Evolutionary conservation across 2,888 invertebrate species (phyloP).

Genomic region (Andricus curvator): DNA sequence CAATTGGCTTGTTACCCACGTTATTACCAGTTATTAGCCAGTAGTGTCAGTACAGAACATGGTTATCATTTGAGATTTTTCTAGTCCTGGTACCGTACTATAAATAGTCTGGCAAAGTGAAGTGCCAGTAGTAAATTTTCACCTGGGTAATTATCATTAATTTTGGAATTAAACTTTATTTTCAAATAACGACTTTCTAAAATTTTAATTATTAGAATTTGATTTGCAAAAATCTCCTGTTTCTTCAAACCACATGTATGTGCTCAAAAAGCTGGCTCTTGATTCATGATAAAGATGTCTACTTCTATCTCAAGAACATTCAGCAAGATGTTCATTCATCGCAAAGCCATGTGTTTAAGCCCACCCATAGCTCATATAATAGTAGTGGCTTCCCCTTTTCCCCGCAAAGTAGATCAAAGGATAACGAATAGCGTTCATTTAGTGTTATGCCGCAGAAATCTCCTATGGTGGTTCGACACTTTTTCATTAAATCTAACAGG

Average conservation of each 20-base stretch:
- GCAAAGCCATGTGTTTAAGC: slow-evolving; percentile 1
- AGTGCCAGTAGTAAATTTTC: too few species aligned
- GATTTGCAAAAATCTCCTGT: neutral
- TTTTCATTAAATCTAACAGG: neutral
- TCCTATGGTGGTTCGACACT: neutral
- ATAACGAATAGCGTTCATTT: neutral
- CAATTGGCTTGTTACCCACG: too few species aligned
- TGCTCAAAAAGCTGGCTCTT: neutral
- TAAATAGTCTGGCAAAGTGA: too few species aligned
- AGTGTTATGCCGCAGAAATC: neutral
- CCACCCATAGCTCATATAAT: neutral
- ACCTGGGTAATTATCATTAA: too few species aligned
- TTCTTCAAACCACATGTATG: neutral
- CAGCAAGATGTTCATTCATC: neutral
- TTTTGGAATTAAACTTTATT: neutral
- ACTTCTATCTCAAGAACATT: slow-evolving; percentile 6
- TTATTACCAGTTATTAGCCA: too few species aligned
- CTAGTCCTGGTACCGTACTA: too few species aligned
- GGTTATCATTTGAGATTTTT: too few species aligned
- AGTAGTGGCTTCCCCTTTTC: neutral
- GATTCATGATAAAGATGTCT: neutral
- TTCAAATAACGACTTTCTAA: neutral
- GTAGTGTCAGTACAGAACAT: too few species aligned
- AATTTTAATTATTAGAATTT: neutral
- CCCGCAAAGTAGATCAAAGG: neutral